These are phyloP conservation scores for Alethe castanea DNA, from an alignment of 2,113 vertebrate species.

Conservation along the genomic window DNA sequence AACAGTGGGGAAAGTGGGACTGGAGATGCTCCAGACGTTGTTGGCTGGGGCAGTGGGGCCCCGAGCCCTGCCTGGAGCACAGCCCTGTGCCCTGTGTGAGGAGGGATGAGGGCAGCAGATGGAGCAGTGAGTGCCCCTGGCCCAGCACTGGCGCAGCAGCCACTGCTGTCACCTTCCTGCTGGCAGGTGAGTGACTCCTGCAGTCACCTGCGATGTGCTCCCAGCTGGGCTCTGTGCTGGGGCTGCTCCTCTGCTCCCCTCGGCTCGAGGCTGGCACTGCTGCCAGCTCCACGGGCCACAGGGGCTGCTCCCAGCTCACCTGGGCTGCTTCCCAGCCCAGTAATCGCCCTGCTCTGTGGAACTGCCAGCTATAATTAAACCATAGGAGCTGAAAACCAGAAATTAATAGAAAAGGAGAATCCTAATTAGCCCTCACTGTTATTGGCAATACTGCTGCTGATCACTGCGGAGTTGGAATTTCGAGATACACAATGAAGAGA, in stretches of 20 bases:
- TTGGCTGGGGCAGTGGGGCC: neutral
- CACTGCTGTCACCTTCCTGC: neutral
- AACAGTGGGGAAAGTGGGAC: neutral
- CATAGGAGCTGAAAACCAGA: rapidly evolving
- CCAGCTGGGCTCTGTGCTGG: neutral
- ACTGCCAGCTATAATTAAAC: rapidly evolving
- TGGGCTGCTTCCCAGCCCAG: neutral
- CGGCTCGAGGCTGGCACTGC: neutral
- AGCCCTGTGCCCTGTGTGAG: neutral
- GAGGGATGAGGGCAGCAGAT: neutral
- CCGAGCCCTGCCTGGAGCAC: neutral
- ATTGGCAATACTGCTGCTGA: neutral
- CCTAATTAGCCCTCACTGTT: neutral
- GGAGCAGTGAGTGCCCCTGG: rapidly evolving
- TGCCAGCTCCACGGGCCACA: rapidly evolving
- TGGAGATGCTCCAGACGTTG: neutral
- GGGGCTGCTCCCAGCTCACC: neutral
- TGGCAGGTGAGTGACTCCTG: neutral
- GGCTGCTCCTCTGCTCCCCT: neutral
- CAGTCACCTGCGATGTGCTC: rapidly evolving
- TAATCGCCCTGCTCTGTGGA: rapidly evolving
- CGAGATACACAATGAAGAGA: neutral
- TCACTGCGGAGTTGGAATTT: neutral
- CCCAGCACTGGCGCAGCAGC: neutral
- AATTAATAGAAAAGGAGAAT: neutral